Evolutionary conservation across 1,140 invertebrate genomes (phyloP).

Genomic region (Meloidogyne floridensis): DNA sequence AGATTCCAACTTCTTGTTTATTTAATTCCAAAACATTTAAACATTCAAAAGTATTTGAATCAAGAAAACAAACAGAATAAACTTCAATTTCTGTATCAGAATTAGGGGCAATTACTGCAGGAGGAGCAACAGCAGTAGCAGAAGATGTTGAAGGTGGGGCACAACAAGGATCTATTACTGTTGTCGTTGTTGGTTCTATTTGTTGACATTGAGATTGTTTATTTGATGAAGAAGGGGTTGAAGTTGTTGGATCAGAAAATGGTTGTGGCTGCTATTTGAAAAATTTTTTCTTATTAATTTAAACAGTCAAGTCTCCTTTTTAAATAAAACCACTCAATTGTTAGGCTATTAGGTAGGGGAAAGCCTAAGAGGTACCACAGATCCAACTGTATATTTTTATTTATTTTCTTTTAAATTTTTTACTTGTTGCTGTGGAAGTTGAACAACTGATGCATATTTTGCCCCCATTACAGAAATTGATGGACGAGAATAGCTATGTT

Average conservation of each 20-base stretch:
- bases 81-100: slow-evolving; percentile 80
- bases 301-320: neutral
- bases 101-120: neutral
- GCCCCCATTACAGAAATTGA: slow-evolving; percentile 45
- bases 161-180: neutral
- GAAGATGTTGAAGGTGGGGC: neutral
- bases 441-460: slow-evolving; percentile 8
- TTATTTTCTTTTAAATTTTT: too few species aligned
- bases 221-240: slow-evolving; percentile 18
- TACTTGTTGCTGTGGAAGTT: neutral
- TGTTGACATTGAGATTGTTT: slow-evolving; percentile 31
- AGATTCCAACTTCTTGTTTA: slow-evolving; percentile 79
- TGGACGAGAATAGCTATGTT: slow-evolving; percentile 12
- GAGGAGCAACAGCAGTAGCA: neutral
- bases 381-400: too few species aligned
- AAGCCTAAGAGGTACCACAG: too few species aligned
- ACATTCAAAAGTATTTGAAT: slow-evolving; percentile 87
- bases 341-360: too few species aligned
- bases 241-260: neutral
- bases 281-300: neutral
- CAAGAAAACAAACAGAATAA: slow-evolving; percentile 86
- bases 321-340: too few species aligned
- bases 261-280: neutral
- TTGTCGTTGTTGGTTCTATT: slow-evolving; percentile 67
- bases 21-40: slow-evolving; percentile 51